phyloP scores from a whole-genome alignment of 2,797 vertebrate genomes.

The Sylvilagus floridanus region DNA sequence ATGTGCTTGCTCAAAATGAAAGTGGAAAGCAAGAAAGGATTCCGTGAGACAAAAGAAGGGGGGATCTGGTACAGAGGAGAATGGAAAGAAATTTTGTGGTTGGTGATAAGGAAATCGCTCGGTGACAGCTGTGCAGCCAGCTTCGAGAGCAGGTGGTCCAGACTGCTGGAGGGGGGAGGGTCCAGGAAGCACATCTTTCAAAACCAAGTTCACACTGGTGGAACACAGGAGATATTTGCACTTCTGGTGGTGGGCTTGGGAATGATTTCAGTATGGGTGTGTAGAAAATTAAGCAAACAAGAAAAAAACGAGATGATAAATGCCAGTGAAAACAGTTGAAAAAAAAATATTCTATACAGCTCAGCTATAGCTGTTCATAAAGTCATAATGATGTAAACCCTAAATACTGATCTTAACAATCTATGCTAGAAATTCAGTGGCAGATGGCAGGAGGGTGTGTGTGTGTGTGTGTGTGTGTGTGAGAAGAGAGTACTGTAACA shows the following conservation, averaged over 20 bases:
- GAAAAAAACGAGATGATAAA: not conserved
- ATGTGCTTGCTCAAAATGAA: not conserved
- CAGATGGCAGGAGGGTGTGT: not conserved
- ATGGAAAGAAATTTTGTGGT: not conserved
- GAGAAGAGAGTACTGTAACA: not conserved
- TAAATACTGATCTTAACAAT: not conserved
- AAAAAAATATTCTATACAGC: not conserved
- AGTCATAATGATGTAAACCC: not conserved
- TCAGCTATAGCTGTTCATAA: not conserved
- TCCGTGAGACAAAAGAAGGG: not conserved
- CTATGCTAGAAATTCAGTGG: not conserved
- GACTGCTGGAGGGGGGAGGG: not conserved
- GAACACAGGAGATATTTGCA: not conserved
- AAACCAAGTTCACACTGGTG: not conserved
- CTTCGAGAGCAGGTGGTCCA: not conserved
- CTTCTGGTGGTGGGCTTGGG: not conserved
- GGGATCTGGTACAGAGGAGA: not conserved
- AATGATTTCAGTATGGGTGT: not conserved
- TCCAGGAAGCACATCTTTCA: not conserved
- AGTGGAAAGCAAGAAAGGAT: not conserved
- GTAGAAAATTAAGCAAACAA: not conserved
- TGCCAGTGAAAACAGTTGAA: not conserved
- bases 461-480: not conserved
- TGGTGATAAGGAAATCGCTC: not conserved
- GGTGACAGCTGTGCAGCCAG: not conserved